phyloP scores from a whole-genome alignment of 2,797 vertebrate species.

The Babyrousa celebensis region DNA sequence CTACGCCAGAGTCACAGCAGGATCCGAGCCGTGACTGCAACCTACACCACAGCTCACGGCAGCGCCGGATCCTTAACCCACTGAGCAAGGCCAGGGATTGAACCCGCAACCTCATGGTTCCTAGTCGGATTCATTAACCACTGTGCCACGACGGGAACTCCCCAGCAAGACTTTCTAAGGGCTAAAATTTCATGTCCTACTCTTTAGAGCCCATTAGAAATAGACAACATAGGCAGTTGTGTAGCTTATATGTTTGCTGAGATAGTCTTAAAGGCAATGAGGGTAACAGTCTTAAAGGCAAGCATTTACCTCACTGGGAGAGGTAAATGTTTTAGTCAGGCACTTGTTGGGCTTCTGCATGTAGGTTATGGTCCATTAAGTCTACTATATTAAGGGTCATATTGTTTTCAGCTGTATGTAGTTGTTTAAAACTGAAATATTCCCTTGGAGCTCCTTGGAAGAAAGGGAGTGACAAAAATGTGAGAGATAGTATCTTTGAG shows the following conservation, averaged over 20 bases:
- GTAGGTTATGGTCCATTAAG: neutral
- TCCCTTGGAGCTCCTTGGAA: constrained; percentile 51
- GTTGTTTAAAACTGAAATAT: constrained; percentile 53
- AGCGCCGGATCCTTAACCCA: no score
- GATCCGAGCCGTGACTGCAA: no score
- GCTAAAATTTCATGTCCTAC: neutral
- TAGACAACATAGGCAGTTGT: neutral
- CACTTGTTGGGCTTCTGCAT: neutral
- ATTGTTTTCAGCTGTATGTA: constrained; percentile 7
- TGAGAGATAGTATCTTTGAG: constrained; percentile 17
- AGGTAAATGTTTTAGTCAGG: neutral
- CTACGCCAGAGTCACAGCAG: no score
- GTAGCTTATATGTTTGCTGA: neutral
- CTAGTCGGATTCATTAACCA: no score
- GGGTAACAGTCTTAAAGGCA: no score
- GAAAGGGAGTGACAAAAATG: neutral
- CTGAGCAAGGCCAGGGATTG: no score
- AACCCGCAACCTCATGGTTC: no score
- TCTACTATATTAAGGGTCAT: neutral
- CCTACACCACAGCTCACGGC: no score
- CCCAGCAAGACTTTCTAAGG: neutral
- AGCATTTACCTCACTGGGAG: no score
- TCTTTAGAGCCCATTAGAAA: neutral
- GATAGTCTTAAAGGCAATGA: neutral
- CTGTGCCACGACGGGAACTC: no score